Evolutionary conservation across 2,888 invertebrate species (phyloP).

Genomic region (Petrolisthes cinctipes): DNA sequence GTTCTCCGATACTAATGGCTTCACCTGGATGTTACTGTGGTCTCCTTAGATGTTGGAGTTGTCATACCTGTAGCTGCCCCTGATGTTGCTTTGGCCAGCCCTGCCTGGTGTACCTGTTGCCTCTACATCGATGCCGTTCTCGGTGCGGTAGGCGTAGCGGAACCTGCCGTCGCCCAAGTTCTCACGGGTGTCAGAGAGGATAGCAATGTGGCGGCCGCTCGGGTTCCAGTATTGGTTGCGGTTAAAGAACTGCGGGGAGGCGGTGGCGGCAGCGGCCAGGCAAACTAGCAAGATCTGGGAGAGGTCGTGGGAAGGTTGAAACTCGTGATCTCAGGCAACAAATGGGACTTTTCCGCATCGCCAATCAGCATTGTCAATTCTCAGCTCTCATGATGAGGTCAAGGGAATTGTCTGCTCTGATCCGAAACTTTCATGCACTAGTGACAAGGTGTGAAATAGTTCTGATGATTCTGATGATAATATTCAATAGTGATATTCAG

Average conservation of each 20-base stretch:
- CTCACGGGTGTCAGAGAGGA: conserved; percentile 17
- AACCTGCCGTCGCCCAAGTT: conserved; percentile 32
- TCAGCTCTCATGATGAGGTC: no score
- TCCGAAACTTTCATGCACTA: no score
- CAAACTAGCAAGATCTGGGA: conserved; percentile 12
- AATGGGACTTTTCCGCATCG: no score
- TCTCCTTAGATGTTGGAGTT: no score
- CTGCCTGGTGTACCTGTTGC: conserved; percentile 17
- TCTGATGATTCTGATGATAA: no score
- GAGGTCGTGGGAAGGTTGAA: no score
- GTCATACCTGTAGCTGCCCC: conserved; percentile 38
- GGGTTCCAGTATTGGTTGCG: not conserved
- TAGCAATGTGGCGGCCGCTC: conserved; percentile 7
- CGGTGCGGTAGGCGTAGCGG: conserved; percentile 22
- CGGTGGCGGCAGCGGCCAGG: conserved; percentile 24
- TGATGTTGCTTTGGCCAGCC: conserved; percentile 35
- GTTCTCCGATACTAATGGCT: not conserved
- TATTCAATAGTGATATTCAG: no score
- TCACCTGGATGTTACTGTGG: not conserved
- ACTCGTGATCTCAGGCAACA: no score
- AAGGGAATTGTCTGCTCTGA: no score
- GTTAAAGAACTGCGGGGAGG: conserved; percentile 17
- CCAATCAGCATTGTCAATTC: no score
- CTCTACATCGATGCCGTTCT: conserved; percentile 28
- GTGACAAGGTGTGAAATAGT: no score